These are phyloP conservation scores for Natator depressus DNA, from an alignment of 2,113 vertebrate genomes.

Conservation along the genomic window DNA sequence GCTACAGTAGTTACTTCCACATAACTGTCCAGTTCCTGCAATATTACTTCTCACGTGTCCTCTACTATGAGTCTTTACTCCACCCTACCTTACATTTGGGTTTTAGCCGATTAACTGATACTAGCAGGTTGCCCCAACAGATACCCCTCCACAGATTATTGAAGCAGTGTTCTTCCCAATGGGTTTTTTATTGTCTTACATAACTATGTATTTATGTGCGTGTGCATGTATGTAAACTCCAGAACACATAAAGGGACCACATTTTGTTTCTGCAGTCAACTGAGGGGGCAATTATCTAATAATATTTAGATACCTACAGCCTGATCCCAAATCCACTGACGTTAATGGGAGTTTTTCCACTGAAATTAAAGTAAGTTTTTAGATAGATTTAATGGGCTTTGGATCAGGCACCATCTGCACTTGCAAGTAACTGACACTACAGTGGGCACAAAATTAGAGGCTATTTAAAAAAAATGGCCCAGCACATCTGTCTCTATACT, in stretches of 20 bases:
- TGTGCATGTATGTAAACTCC: background rate
- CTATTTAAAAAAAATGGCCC: background rate
- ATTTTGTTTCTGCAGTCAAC: background rate
- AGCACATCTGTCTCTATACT: background rate
- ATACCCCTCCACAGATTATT: background rate
- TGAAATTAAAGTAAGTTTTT: background rate
- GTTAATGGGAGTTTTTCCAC: background rate
- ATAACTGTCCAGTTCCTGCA: background rate
- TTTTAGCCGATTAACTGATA: background rate
- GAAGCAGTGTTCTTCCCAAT: background rate
- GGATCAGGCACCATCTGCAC: background rate
- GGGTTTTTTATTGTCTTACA: background rate
- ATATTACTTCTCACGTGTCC: background rate
- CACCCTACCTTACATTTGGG: background rate
- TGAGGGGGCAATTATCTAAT: background rate
- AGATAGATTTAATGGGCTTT: background rate
- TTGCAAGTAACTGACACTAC: background rate
- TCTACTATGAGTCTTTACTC: background rate
- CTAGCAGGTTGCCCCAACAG: background rate
- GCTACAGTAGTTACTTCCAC: background rate
- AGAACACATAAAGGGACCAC: background rate
- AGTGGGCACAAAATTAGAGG: background rate
- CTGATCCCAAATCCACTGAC: background rate
- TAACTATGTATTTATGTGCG: background rate
- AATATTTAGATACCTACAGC: background rate